Conservation (phyloP, 2,113 vertebrate genomes). For the Pyrgilauda ruficollis region DNA sequence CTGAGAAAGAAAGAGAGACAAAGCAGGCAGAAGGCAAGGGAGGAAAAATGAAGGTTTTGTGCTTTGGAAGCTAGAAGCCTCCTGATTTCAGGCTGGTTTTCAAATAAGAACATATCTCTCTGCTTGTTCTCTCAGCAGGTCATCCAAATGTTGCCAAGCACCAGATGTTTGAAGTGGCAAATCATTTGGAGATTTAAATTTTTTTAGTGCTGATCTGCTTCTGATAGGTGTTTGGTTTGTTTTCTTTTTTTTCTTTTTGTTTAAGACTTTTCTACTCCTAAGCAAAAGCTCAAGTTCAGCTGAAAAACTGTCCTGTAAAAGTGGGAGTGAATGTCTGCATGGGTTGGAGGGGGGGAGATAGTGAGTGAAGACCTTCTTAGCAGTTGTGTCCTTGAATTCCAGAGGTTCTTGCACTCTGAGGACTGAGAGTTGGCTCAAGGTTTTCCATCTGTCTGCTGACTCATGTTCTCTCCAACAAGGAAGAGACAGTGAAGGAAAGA, state of each 20-base stretch:
- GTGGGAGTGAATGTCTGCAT: neutral
- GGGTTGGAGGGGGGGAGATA: neutral
- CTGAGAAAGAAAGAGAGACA: neutral
- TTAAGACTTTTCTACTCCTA: neutral
- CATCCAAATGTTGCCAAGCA: conserved; percentile 14
- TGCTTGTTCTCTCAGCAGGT: neutral
- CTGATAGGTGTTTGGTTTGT: neutral
- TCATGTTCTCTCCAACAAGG: conserved; percentile 49
- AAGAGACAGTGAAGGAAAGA: neutral
- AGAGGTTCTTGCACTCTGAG: conserved; percentile 36
- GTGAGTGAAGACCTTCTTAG: conserved; percentile 11
- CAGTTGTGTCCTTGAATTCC: conserved; percentile 41
- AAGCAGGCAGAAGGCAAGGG: neutral
- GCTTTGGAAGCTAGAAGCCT: neutral
- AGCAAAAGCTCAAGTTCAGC: neutral
- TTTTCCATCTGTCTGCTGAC: conserved; percentile 48
- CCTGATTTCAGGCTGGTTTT: conserved; percentile 9
- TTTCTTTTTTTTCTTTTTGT: neutral
- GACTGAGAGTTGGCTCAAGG: conserved; percentile 35
- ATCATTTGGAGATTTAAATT: conserved; percentile 14
- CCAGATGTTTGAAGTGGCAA: conserved; percentile 52
- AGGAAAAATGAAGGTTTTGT: neutral
- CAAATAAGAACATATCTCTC: neutral
- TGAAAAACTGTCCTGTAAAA: neutral
- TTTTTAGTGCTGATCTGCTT: neutral